phyloP scores from a whole-genome alignment of 2,797 vertebrate genomes.

The Chlorospingus semifuscus region DNA sequence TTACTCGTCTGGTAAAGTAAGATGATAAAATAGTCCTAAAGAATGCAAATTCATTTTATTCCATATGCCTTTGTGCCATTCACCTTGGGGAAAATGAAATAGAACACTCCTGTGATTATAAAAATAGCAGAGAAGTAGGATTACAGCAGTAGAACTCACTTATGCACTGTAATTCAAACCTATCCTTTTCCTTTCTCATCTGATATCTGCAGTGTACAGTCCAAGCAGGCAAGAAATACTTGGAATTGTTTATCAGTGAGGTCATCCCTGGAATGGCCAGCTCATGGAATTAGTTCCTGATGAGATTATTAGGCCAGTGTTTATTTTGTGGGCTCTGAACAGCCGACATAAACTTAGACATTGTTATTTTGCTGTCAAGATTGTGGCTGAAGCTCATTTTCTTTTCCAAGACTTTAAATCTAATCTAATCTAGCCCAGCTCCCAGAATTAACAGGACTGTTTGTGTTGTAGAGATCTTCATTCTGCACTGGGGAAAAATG shows the following conservation, averaged over 20 bases:
- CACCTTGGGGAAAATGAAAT: constrained; percentile 23
- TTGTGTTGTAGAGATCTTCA: neutral
- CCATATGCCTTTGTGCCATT: neutral
- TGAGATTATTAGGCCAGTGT: constrained; percentile 31
- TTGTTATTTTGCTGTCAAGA: constrained; percentile 38
- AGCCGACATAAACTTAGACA: neutral
- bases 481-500: neutral
- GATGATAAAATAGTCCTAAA: constrained; percentile 1
- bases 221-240: neutral
- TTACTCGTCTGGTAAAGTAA: constrained; percentile 3
- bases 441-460: neutral
- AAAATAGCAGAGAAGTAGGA: constrained; percentile 28
- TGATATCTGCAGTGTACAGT: neutral
- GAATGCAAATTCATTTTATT: constrained; percentile 33
- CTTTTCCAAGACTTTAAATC: neutral
- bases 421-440: neutral
- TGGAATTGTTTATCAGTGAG: constrained; percentile 24
- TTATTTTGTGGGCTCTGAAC: constrained; percentile 22
- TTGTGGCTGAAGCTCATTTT: constrained; percentile 10
- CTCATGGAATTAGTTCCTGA: constrained; percentile 17
- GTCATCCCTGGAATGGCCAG: neutral
- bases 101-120: neutral
- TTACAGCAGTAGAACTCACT: neutral
- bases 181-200: neutral
- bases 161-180: neutral